Evolutionary conservation across 2,888 invertebrate genomes (phyloP), one percentile per base, ranked within the genome.

Genomic region (Elegia similella): DNA sequence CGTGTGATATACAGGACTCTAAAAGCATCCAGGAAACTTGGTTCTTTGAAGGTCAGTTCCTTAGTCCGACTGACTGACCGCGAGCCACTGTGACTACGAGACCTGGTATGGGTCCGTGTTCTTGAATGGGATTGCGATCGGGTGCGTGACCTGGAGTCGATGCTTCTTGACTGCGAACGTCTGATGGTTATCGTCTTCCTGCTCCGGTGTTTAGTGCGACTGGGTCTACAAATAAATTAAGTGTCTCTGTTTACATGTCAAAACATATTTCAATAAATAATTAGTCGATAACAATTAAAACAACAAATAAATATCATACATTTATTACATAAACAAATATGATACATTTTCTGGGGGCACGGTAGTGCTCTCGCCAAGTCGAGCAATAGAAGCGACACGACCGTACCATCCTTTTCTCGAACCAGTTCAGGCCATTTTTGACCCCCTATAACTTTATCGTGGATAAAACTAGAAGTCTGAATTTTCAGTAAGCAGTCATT

Each of bases 21-120:
- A 54, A 91, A 91, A 0, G 90, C 86, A 56, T 91, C 90, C 61
- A 88, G 62, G 63, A 90, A 81, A 0, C 81, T 73, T 0, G 88
- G 88, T 38, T 86, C 80, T 56, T 69, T 84, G 42, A 74, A 72
- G 7, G 63, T 81, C 6, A 78, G 56, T 10, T 80, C 78, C 1
- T 71, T 69, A n/a, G 65, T 73, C 8, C 70, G 74, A 59, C 72
- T 78, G 10, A 62, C 68, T 3, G 78, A 38, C 57, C 56, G 54
- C 7, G 64, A 59, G 10, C 62, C 56, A 7, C 63, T 58, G 10
- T 59, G 58, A 15, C 62, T 59, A 29, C 63, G 63, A 2, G 66
- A 64, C 7, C 63, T 65, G 5, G 74, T 68, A 0, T 64, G 68
- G 0, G 80, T 75, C 30, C 73, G 63, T 7, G 75, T 69, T 10